Conservation (phyloP, 2,797 vertebrate genomes). For the Chloroceryle inda region DNA sequence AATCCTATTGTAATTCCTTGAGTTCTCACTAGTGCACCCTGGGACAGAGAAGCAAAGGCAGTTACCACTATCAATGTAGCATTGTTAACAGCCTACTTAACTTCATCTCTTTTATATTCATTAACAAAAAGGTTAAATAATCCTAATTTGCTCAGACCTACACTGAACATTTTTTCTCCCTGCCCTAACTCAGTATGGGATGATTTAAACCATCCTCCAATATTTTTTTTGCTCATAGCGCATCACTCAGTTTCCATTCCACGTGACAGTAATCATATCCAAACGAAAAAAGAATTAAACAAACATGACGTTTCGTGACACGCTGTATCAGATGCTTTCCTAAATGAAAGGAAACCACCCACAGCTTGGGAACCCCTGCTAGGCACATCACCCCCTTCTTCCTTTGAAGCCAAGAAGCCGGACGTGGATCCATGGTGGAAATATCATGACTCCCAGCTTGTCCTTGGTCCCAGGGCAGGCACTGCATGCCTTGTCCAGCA, state of each 20-base stretch:
- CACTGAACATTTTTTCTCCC: background rate
- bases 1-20: background rate
- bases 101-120: background rate
- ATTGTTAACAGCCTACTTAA: background rate
- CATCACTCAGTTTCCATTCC: conserved; percentile 53
- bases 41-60: background rate
- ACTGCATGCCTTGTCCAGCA: rapidly evolving
- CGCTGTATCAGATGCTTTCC: conserved; percentile 57
- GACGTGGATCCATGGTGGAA: background rate
- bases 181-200: background rate
- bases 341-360: conserved; percentile 66
- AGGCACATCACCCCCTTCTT: conserved; percentile 41
- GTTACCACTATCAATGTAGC: background rate
- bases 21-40: background rate
- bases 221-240: background rate
- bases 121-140: background rate
- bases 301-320: conserved; percentile 58
- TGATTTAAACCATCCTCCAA: conserved; percentile 40
- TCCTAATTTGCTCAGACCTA: background rate
- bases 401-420: conserved; percentile 41
- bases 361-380: conserved; percentile 53
- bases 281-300: conserved; percentile 65
- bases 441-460: background rate
- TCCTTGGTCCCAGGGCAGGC: background rate
- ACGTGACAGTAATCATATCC: conserved; percentile 71